phyloP scores from a whole-genome alignment of 2,888 invertebrate species.

The Hemistola chrysoprasaria region DNA sequence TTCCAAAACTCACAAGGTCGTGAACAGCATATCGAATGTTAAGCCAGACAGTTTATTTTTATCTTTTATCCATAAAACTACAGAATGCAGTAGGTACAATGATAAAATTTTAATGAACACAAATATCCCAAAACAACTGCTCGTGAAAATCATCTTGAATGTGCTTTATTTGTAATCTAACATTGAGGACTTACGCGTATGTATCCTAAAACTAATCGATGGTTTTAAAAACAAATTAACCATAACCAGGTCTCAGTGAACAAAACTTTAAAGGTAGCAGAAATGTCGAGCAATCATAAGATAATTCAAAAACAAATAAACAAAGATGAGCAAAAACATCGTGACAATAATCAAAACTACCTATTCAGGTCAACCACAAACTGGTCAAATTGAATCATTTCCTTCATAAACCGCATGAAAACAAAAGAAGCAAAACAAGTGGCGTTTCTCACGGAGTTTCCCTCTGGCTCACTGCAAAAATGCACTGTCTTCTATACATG shows the following conservation, averaged over 20 bases:
- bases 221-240: no score
- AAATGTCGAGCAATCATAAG: no score
- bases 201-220: no score
- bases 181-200: no score
- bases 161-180: no score
- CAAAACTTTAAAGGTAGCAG: no score
- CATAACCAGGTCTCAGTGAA: no score
- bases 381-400: slow-evolving; percentile 17
- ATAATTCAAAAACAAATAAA: not conserved
- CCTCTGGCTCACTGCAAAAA: slow-evolving; percentile 13
- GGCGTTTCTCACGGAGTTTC: slow-evolving; percentile 24
- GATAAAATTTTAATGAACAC: no score
- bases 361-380: slow-evolving; percentile 12
- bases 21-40: slow-evolving; percentile 31
- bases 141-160: no score
- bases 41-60: not conserved
- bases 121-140: no score
- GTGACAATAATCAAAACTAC: slow-evolving; percentile 4
- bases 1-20: slow-evolving; percentile 36
- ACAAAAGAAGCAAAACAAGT: not conserved
- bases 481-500: slow-evolving; percentile 16
- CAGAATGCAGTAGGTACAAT: no score
- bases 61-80: not conserved
- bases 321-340: slow-evolving; percentile 6
- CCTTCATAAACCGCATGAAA: slow-evolving; percentile 14